phyloP scores from a whole-genome alignment of 2,113 vertebrate species.

The Brachyhypopomus gauderio region DNA sequence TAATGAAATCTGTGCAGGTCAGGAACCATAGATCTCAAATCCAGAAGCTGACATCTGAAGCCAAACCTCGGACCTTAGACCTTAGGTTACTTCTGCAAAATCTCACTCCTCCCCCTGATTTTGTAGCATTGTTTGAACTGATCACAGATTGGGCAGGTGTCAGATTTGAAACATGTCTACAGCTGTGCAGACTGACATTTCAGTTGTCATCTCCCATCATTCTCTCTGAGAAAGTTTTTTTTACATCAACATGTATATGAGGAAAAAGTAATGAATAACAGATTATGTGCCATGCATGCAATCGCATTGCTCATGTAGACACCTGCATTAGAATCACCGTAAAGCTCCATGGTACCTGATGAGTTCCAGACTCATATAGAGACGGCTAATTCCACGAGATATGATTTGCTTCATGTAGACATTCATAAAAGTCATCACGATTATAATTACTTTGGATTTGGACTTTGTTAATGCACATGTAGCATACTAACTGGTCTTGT shows the following conservation, averaged over 20 bases:
- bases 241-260: slow-evolving; percentile 73
- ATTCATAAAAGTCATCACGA: no score
- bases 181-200: not conserved
- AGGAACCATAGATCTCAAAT: not conserved
- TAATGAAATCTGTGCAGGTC: not conserved
- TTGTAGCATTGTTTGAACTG: not conserved
- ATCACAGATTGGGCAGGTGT: not conserved
- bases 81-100: not conserved
- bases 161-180: not conserved
- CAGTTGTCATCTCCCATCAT: not conserved
- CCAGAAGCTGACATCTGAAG: not conserved
- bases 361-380: no score
- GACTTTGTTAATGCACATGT: no score
- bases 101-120: slow-evolving; percentile 7
- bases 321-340: no score
- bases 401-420: no score
- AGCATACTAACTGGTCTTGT: no score
- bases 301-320: no score
- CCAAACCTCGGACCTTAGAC: not conserved
- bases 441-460: no score
- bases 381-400: no score
- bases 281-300: no score
- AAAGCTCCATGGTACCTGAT: no score
- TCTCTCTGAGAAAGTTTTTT: slow-evolving; percentile 7
- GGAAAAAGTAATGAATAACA: slow-evolving; percentile 42